phyloP scores from a whole-genome alignment of 1,140 invertebrate species.

The Ceratina australensis region DNA sequence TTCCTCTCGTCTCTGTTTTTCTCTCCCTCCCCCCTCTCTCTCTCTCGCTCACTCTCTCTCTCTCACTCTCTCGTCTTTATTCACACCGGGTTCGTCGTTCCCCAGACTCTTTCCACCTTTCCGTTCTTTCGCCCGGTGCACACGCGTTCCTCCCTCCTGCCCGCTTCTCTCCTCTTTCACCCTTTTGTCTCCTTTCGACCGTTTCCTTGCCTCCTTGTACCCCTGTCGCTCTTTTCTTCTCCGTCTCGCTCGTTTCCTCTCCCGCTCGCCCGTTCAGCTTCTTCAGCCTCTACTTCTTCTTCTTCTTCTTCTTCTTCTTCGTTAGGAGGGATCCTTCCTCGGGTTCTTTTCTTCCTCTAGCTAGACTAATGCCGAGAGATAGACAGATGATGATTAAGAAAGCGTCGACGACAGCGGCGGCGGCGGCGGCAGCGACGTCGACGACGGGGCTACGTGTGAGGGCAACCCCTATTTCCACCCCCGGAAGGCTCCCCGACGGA shows the following conservation, averaged over 20 bases:
- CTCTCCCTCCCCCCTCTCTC: constrained; percentile 40
- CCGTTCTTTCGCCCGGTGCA: constrained; percentile 52
- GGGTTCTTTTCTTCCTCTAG: constrained; percentile 49
- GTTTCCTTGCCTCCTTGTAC: constrained; percentile 40
- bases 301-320: constrained; percentile 15
- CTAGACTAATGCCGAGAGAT: constrained; percentile 74
- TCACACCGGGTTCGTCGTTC: constrained; percentile 58
- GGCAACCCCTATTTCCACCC: constrained; percentile 27
- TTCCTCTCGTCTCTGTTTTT: too few species aligned
- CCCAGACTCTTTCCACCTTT: constrained; percentile 51
- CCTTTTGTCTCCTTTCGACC: constrained; percentile 16
- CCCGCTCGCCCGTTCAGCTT: constrained; percentile 7
- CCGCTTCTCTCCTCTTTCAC: constrained; percentile 28
- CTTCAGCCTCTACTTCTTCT: not conserved
- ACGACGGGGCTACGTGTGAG: constrained; percentile 62
- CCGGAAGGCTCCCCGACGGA: too few species aligned
- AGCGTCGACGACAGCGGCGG: constrained; percentile 57
- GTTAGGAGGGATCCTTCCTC: constrained; percentile 22
- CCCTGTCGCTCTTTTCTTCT: constrained; percentile 21
- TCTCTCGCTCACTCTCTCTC: not conserved
- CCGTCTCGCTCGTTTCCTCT: constrained; percentile 24
- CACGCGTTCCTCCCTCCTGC: constrained; percentile 44
- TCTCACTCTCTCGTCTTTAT: constrained; percentile 60
- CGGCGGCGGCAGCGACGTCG: too few species aligned
- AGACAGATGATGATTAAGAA: constrained; percentile 80